Percentiles rank a stretch among this genome's conserved stretches.
phyloP scores from a whole-genome alignment of 2,113 vertebrate genomes.

The Oostethus manadensis region DNA sequence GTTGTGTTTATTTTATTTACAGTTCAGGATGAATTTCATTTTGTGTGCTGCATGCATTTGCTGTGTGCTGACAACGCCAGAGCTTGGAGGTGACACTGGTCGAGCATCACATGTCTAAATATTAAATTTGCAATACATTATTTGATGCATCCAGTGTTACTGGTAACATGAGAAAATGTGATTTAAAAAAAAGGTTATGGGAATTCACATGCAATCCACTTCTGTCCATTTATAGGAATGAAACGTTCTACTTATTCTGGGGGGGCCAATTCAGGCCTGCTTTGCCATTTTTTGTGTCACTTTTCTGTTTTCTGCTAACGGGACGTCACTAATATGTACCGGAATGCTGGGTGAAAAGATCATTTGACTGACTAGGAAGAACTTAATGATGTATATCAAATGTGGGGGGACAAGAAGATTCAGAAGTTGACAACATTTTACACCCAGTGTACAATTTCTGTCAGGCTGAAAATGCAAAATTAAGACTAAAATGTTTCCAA shows the following conservation, averaged over 20 bases:
- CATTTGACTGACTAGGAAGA: conserved; percentile 70
- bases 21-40: too few species aligned
- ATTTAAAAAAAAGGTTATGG: conserved; percentile 13
- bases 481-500: conserved; percentile 58
- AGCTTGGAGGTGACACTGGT: neutral
- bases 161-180: conserved; percentile 6
- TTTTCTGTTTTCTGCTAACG: conserved; percentile 76
- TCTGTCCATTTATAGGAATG: conserved; percentile 61
- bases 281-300: conserved; percentile 64
- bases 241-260: conserved; percentile 53
- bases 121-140: conserved; percentile 42
- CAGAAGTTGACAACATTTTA: conserved; percentile 70
- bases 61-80: too few species aligned
- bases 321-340: conserved; percentile 77
- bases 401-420: conserved; percentile 66
- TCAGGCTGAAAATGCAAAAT: conserved; percentile 63
- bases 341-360: conserved; percentile 70
- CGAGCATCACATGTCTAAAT: conserved; percentile 50
- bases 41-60: too few species aligned
- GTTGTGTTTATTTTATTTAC: too few species aligned
- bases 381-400: conserved; percentile 77
- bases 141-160: conserved; percentile 21
- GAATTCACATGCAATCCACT: conserved; percentile 33
- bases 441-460: conserved; percentile 62
- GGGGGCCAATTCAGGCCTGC: conserved; percentile 62